A percentile compares a stretch with the other conserved stretches of the same genome.
Conservation (phyloP, 1,140 invertebrate species). For the Lepidurus couesii region DNA sequence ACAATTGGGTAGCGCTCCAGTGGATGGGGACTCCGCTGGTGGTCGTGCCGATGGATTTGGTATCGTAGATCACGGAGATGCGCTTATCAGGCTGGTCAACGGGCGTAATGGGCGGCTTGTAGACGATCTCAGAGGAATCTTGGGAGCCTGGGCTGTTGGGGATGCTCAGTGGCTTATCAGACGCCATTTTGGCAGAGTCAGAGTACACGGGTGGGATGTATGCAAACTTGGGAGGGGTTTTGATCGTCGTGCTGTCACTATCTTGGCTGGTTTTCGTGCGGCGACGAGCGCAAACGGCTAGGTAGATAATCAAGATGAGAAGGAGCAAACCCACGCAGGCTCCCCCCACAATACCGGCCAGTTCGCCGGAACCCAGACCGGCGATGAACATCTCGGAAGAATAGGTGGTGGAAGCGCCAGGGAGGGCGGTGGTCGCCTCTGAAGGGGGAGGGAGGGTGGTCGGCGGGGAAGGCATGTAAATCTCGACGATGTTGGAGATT, state of each 20-base stretch:
- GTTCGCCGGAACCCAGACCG: constrained; percentile 28
- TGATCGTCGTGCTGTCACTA: neutral
- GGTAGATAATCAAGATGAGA: constrained; percentile 31
- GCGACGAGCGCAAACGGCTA: constrained; percentile 25
- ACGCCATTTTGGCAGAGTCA: neutral
- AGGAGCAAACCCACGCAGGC: constrained; percentile 32
- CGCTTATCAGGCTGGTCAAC: constrained; percentile 24
- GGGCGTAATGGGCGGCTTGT: constrained; percentile 7
- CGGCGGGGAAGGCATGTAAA: constrained; percentile 45
- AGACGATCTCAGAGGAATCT: neutral
- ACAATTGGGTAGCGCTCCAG: constrained; percentile 54
- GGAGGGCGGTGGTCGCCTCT: constrained; percentile 29
- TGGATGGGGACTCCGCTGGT: constrained; percentile 30
- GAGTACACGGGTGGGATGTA: constrained; percentile 27
- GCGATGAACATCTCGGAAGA: constrained; percentile 30
- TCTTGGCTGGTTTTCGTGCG: constrained; percentile 23
- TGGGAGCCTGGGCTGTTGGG: constrained; percentile 5
- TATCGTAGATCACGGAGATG: constrained; percentile 29
- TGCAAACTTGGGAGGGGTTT: constrained; percentile 24
- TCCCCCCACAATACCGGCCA: constrained; percentile 33
- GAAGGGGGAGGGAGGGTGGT: constrained; percentile 35
- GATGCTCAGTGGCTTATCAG: constrained; percentile 24
- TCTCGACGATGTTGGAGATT: constrained; percentile 53
- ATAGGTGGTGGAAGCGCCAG: constrained; percentile 24
- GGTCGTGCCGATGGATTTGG: neutral